Evolutionary conservation across 1,140 invertebrate species (phyloP), one percentile per base, ranked within the genome.

Genomic region (Mactra quadrangularis): DNA sequence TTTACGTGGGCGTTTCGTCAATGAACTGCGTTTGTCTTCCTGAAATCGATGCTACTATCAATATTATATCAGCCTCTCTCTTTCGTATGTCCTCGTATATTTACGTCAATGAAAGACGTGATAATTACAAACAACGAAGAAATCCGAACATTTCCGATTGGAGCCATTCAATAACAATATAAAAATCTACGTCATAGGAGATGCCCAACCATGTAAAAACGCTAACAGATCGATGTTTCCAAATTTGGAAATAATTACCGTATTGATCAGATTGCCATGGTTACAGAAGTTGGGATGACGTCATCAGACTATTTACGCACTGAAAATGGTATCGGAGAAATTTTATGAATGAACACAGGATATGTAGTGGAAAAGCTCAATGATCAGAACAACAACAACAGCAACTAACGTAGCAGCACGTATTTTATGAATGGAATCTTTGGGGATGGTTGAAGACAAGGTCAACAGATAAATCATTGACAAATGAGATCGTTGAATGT

Each of bases 171-270:
- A 17, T 17, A 17, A 33, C 31, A 62, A 29, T 17, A 11, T 27
- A 29, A n/a, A 45, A 9, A 45, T 15, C 57, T 9, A 59, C 72
- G 57, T 75, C 53, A 57, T 52, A 52, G 35, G 29, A 53, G 38
- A 50, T 55, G 47, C 19, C 59, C 59, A 41, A 57, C 22, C 33
- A 57, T n/a, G 11, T 19, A 4, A 3, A 17, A 17, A n/a, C 7
- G 57, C 25, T 71, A 13, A 7, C 15, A 38, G 25, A 75, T 57
- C 72, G 53, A 57, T 53, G 6, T 60, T 17, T 29, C 62, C 50
- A 79, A 52, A 79, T 79, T 52, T 57, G 76, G 76, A 31, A 81
- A 70, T 64, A 33, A 59, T 81, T 81, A 71, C 77, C 64, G 45
- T 70, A 81, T 81, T 57, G 77, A 81, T 68, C 66, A 3, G 50